Conservation (phyloP, 2,888 invertebrate genomes). For the Synergus japonicus region DNA sequence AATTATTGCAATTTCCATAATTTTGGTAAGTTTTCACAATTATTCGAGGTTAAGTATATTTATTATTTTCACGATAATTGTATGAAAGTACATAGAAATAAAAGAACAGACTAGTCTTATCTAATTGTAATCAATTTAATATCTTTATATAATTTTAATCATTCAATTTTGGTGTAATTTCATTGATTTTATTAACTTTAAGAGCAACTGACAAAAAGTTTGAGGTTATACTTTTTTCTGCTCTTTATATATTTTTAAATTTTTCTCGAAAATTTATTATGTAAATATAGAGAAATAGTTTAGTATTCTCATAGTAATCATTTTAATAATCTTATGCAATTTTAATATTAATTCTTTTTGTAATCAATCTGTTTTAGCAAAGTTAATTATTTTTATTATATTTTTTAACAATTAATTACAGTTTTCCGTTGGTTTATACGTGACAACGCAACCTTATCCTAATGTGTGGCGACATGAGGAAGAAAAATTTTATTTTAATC, state of each 20-base stretch:
- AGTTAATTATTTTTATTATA: background rate
- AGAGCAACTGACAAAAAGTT: background rate
- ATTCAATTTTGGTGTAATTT: background rate
- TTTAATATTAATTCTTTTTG: too few relatives aligned
- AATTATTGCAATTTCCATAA: background rate
- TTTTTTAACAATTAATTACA: slow-evolving; percentile 67
- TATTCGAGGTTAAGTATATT: slow-evolving; percentile 19
- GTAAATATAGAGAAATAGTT: background rate
- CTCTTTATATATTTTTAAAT: background rate
- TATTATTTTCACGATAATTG: background rate
- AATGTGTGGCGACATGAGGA: slow-evolving; percentile 83
- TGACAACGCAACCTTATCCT: slow-evolving; percentile 84
- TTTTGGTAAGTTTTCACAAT: slow-evolving; percentile 32
- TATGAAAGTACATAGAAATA: background rate
- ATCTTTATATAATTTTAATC: background rate
- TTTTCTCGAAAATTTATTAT: background rate
- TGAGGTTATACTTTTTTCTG: background rate
- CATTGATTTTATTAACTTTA: background rate
- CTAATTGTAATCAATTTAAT: background rate
- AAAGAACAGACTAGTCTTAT: background rate
- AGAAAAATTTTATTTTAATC: slow-evolving; percentile 87
- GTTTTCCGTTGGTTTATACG: slow-evolving; percentile 82
- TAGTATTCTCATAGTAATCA: background rate
- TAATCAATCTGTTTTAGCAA: background rate
- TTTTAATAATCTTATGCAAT: too few relatives aligned